Evolutionary conservation across 2,797 vertebrate species (phyloP).

Genomic region (Pseudochaenichthys georgianus): DNA sequence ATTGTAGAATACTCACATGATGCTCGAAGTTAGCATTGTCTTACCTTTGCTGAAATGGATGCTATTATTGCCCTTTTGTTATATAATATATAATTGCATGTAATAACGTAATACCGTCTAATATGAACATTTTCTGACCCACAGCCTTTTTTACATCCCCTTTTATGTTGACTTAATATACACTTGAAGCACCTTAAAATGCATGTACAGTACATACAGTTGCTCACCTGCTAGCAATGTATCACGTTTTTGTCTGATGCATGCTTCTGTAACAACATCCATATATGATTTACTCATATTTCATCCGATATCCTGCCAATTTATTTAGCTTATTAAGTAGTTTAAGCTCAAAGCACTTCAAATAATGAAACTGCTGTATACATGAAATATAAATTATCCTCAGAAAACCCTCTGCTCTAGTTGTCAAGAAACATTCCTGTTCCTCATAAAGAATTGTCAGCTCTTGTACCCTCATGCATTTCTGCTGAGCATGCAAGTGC

Average conservation of each 20-base stretch:
- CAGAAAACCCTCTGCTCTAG: background rate
- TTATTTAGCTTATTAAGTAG: background rate
- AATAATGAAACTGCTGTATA: background rate
- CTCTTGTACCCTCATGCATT: slow-evolving; percentile 2
- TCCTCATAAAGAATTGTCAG: slow-evolving; percentile 27
- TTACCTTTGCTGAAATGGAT: background rate
- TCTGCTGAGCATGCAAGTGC: slow-evolving; percentile 36
- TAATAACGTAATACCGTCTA: background rate
- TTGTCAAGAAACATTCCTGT: background rate
- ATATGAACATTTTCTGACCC: background rate
- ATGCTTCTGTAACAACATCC: background rate
- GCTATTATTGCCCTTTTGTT: background rate
- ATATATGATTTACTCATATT: background rate
- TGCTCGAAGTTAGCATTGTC: background rate
- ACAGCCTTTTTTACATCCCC: background rate
- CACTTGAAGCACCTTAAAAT: background rate
- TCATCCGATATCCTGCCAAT: background rate
- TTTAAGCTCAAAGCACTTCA: background rate
- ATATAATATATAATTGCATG: no score
- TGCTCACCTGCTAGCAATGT: background rate
- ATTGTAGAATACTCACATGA: background rate
- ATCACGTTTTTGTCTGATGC: background rate
- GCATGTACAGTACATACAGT: background rate
- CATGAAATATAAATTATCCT: background rate
- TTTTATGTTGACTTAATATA: background rate